Evolutionary conservation across 2,797 vertebrate genomes (phyloP), one percentile per base, ranked within the genome.

Genomic region (Choloepus didactylus): DNA sequence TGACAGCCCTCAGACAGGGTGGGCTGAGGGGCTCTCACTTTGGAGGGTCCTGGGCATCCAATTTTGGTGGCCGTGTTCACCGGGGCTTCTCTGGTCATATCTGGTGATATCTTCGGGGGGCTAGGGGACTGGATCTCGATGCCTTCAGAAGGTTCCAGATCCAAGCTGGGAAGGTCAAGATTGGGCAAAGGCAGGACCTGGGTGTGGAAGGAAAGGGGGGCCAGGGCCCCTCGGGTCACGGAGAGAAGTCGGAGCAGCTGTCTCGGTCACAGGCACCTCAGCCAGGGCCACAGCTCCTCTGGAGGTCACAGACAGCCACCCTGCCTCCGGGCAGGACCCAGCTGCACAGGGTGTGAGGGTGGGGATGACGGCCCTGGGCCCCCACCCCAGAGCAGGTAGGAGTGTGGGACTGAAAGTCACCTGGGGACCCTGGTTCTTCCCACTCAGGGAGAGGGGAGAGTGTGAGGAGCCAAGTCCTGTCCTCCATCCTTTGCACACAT

Each of bases 121-220:
- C 8, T 16, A 14, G 25, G 2, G 46, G 3, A 38, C n/a, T 54
- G 19, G 25, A 81, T 18, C 19, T 46, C 56, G n/a, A 46, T 49
- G 67, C 60, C 88, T 91, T 60, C n/a, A 77, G 82, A 96, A 85
- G 86, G 7, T 73, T 96, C 82, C 44, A 81, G 82, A 60, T 0
- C 6, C 46, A 85, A 49, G 46, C 67, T n/a, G 46, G 10, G 19
- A 31, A 72, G 54, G 46, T 15, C 16, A 89, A 14, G 35, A 31
- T 12, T 4, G 38, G 75, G 41, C 35, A 89, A 90, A 67, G 56
- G 27, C 60, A 80, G 60, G 27, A 46, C 10, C 46, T 38, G 4
- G 27, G 41, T 54, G 38, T n/a, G 64, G 49, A 83, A 27, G 19
- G 41, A n/a, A 46, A 72, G 5, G 10, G 0, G 16, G 51, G 27